These are phyloP conservation scores for Mayetiola destructor DNA, from an alignment of 2,888 invertebrate genomes.

Conservation along the genomic window DNA sequence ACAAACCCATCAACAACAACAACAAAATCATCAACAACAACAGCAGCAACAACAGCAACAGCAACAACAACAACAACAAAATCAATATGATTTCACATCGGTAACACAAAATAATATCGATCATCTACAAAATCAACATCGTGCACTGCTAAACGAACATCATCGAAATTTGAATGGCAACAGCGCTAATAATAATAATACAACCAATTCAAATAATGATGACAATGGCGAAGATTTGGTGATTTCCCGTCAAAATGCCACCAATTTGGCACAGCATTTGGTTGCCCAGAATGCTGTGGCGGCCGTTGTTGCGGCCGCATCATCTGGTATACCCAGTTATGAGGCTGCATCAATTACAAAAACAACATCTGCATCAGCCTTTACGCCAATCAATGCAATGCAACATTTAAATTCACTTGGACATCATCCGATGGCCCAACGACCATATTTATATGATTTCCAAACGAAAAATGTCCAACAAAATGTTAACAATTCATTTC, in stretches of 20 bases:
- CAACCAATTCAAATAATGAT: slow-evolving; percentile 24
- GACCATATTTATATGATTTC: slow-evolving; percentile 82
- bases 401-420: slow-evolving; percentile 57
- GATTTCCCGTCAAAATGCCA: slow-evolving; percentile 26
- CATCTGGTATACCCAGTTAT: slow-evolving; percentile 20
- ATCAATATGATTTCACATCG: slow-evolving; percentile 20
- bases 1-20: slow-evolving; percentile 50
- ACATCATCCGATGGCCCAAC: slow-evolving; percentile 52
- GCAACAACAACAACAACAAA: slow-evolving; percentile 48
- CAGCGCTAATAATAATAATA: slow-evolving; percentile 23
- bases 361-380: slow-evolving; percentile 52
- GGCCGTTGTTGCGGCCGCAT: slow-evolving; percentile 28
- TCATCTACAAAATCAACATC: slow-evolving; percentile 47
- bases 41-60: slow-evolving; percentile 52
- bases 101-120: slow-evolving; percentile 31
- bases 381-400: slow-evolving; percentile 85
- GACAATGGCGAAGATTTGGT: slow-evolving; percentile 34
- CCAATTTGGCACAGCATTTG: slow-evolving; percentile 18
- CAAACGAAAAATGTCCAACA: slow-evolving; percentile 50
- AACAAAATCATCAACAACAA: slow-evolving; percentile 44
- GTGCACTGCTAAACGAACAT: slow-evolving; percentile 50
- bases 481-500: slow-evolving; percentile 54
- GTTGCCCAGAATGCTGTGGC: slow-evolving; percentile 18
- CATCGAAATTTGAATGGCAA: slow-evolving; percentile 30
- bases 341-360: slow-evolving; percentile 21